Percentiles rank a stretch among this genome's conserved stretches.
phyloP scores from a whole-genome alignment of 2,888 invertebrate genomes.

The Tetranychus piercei region DNA sequence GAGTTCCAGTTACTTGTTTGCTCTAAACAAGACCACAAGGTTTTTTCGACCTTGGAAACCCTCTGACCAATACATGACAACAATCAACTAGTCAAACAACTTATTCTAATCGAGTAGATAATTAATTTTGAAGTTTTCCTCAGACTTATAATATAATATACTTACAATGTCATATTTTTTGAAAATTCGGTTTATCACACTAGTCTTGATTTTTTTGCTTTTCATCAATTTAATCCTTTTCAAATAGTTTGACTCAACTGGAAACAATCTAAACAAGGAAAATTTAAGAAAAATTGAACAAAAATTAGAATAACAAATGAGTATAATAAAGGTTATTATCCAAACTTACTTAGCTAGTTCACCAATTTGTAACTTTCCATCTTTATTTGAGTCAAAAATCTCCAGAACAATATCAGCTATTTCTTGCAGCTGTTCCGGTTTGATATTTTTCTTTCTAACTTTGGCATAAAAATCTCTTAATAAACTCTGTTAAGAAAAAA shows the following conservation, averaged over 20 bases:
- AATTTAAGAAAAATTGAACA: neutral
- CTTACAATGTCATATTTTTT: constrained; percentile 11
- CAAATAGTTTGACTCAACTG: constrained; percentile 6
- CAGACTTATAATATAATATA: neutral
- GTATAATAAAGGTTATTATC: neutral
- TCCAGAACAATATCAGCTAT: constrained; percentile 9
- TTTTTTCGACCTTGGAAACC: neutral
- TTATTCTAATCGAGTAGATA: neutral
- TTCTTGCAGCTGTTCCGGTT: constrained; percentile 3
- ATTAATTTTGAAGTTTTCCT: neutral
- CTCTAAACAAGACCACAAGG: neutral
- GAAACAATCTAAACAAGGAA: neutral
- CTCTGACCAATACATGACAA: neutral
- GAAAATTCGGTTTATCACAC: constrained; percentile 4
- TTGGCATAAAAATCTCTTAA: neutral
- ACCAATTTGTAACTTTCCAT: neutral
- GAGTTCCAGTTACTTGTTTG: no score
- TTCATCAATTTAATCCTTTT: constrained; percentile 6
- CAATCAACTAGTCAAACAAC: neutral
- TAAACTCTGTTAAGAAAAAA: neutral
- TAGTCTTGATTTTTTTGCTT: constrained; percentile 4
- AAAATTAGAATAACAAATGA: neutral
- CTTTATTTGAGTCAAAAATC: constrained; percentile 8
- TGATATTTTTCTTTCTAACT: neutral
- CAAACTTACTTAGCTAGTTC: constrained; percentile 4